A percentile compares a stretch with the other conserved stretches of the same genome.
Evolutionary conservation across 2,888 invertebrate species (phyloP).

Genomic region (Epistrophe eligans): DNA sequence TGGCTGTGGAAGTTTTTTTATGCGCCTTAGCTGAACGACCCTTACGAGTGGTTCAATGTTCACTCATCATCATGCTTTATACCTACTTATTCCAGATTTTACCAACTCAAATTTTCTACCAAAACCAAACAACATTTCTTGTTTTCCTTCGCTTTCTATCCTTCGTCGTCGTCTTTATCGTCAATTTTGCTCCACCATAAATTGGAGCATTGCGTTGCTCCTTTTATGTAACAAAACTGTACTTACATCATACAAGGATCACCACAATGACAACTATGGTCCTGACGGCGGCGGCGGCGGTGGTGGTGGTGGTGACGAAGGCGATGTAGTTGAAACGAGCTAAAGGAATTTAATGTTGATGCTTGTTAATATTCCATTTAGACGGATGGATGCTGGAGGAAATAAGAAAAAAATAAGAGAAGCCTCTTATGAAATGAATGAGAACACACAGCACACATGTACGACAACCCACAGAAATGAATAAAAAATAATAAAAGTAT

Average conservation of each 20-base stretch:
- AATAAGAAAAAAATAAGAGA: constrained; percentile 38
- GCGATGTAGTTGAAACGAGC: constrained; percentile 28
- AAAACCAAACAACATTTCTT: constrained; percentile 50
- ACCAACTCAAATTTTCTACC: constrained; percentile 28
- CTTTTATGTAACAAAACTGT: constrained; percentile 60
- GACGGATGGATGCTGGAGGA: constrained; percentile 61
- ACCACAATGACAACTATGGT: constrained; percentile 39
- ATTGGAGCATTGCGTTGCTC: constrained; percentile 68
- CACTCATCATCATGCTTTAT: constrained; percentile 35
- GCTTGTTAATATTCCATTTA: constrained; percentile 72
- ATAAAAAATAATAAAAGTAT: constrained; percentile 9
- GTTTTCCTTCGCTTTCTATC: constrained; percentile 43
- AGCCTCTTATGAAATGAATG: constrained; percentile 51
- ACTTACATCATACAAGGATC: constrained; percentile 21
- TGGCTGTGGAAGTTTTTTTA: constrained; percentile 52
- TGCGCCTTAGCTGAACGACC: constrained; percentile 64
- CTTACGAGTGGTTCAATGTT: constrained; percentile 59
- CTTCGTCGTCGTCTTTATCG: background rate
- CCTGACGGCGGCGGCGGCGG: constrained; percentile 3
- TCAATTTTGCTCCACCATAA: constrained; percentile 42
- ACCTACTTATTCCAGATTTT: constrained; percentile 32
- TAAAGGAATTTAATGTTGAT: constrained; percentile 73
- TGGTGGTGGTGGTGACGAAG: background rate
- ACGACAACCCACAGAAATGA: constrained; percentile 23
- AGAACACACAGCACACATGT: constrained; percentile 39